These are phyloP conservation scores for Petrocephalus zakoni DNA, from an alignment of 2,113 vertebrate genomes.

Conservation along the genomic window DNA sequence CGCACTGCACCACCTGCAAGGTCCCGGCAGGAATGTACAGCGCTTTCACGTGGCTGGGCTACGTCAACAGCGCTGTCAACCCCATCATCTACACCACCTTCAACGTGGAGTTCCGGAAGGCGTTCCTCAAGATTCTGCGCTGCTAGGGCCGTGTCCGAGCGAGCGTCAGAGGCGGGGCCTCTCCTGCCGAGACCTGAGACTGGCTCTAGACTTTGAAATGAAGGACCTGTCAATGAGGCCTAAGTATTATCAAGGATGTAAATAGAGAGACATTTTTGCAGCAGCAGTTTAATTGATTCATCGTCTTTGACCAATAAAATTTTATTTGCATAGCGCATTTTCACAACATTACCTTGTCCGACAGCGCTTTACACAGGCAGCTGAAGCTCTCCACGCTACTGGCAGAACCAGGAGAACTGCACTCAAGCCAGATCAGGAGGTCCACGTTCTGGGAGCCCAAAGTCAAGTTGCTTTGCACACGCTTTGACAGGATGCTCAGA, in stretches of 20 bases:
- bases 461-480: not conserved
- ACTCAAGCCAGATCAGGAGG: not conserved
- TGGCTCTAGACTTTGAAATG: not conserved
- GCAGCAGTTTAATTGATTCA: not conserved
- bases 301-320: not conserved
- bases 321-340: no score
- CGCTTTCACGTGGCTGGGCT: slow-evolving; percentile 95
- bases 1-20: slow-evolving; percentile 83
- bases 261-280: not conserved
- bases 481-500: not conserved
- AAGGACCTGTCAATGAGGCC: not conserved
- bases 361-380: no score
- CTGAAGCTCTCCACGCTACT: not conserved
- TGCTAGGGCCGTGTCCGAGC: slow-evolving; percentile 62
- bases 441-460: not conserved
- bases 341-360: no score
- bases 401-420: not conserved
- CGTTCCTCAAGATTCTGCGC: slow-evolving; percentile 96
- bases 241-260: slow-evolving; percentile 6
- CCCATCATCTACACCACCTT: slow-evolving; percentile 98
- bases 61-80: slow-evolving; percentile 96
- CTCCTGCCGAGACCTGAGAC: not conserved
- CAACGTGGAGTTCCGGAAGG: slow-evolving; percentile 95
- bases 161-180: not conserved
- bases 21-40: slow-evolving; percentile 88